A percentile compares a stretch with the other conserved stretches of the same genome.
phyloP scores from a whole-genome alignment of 2,113 vertebrate genomes.

The Vombatus ursinus region DNA sequence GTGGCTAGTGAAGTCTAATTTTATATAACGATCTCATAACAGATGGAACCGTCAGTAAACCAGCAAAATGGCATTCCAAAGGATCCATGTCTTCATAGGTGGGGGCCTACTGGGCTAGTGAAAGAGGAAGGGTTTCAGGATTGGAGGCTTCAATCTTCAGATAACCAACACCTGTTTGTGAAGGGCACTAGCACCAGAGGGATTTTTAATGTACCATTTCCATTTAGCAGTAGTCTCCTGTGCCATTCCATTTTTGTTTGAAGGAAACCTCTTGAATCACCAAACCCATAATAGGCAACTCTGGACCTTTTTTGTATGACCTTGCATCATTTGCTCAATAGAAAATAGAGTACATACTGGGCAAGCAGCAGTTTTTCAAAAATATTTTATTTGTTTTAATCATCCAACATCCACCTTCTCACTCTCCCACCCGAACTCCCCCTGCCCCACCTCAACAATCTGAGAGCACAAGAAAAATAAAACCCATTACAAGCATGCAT shows the following conservation, averaged over 20 bases:
- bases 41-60: not conserved
- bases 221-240: not conserved
- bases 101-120: not conserved
- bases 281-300: not conserved
- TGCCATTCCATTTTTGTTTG: not conserved
- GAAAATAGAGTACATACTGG: not conserved
- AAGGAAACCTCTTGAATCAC: not conserved
- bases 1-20: not conserved
- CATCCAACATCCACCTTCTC: not conserved
- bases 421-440: not conserved
- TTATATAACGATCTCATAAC: not conserved
- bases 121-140: not conserved
- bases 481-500: not conserved
- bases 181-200: not conserved
- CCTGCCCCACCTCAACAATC: not conserved
- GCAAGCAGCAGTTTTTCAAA: not conserved
- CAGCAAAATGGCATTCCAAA: not conserved
- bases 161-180: not conserved
- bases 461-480: not conserved
- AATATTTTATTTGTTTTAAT: not conserved
- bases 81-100: not conserved
- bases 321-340: not conserved
- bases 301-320: not conserved
- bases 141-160: not conserved
- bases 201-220: not conserved